phyloP scores from a whole-genome alignment of 2,797 vertebrate genomes.

The Macropus fuliginosus region DNA sequence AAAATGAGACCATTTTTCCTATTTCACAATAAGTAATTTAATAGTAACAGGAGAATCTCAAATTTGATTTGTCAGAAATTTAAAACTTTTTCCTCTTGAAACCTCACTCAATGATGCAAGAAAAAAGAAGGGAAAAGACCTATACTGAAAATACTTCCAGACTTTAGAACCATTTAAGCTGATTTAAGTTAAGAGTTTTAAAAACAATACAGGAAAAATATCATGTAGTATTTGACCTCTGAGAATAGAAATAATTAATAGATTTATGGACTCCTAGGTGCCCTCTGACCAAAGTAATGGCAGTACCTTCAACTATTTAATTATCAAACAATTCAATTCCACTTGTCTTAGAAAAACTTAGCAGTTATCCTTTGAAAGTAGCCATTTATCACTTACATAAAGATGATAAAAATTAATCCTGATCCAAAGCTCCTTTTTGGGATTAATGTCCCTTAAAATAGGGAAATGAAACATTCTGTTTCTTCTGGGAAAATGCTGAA shows the following conservation, averaged over 20 bases:
- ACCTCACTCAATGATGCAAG: rapidly evolving
- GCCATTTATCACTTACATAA: slow-evolving; percentile 80
- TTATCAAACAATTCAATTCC: slow-evolving; percentile 74
- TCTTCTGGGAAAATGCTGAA: slow-evolving; percentile 81
- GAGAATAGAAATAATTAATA: slow-evolving; percentile 65
- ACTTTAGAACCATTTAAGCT: background rate
- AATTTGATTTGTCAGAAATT: background rate
- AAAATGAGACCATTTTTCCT: background rate
- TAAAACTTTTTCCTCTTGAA: too few relatives aligned
- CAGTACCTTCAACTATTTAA: slow-evolving; percentile 64
- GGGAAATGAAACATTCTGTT: slow-evolving; percentile 73
- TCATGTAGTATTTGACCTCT: slow-evolving; percentile 50
- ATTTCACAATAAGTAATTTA: background rate
- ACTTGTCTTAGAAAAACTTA: slow-evolving; percentile 69
- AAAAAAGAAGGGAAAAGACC: rapidly evolving
- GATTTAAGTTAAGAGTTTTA: slow-evolving; percentile 32
- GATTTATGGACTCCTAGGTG: slow-evolving; percentile 26
- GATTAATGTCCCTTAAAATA: slow-evolving; percentile 77
- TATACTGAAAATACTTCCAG: background rate
- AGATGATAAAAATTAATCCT: slow-evolving; percentile 80
- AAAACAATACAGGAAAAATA: slow-evolving; percentile 29
- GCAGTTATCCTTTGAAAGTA: slow-evolving; percentile 66
- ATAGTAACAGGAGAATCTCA: background rate
- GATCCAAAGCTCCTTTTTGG: slow-evolving; percentile 80
- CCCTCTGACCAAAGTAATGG: slow-evolving; percentile 56